Base-by-base conservation (phyloP, 2,888 invertebrate genomes). In the Ophioninae sp. region DNA sequence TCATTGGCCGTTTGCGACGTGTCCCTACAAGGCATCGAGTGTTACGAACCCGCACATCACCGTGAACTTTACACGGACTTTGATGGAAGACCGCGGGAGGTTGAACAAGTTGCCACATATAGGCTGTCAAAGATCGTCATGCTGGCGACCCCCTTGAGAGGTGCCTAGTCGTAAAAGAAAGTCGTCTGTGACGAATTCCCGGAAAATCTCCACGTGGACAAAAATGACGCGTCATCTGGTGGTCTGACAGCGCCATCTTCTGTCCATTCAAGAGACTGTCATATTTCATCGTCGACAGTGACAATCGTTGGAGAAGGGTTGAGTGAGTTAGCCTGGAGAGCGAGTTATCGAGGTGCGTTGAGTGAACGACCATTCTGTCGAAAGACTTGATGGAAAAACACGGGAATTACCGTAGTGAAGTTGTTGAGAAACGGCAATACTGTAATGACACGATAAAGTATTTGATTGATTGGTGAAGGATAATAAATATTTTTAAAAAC, bases 1-100 rank as follows among this genome's bases (percentile, higher is more conserved):
- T 86, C 85, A 86, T 30, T 61, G 83, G 83, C 81, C 80, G 68
- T 44, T 69, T 72, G 51, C 51, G 51, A 56, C 58, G 56, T 67
- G 10, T 23, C 51, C 51, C 30, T 23, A 58, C 63, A 78, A 65
- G 64, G 73, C 51, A 65, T 51, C 63, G 41, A 58, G 22, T 74
- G 13, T 20, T 39, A 65, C 8, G 39, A 65, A 22, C 51, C 67
- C 67, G 64, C 44, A 51, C n/a, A 23, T 20, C 30, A 10, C 59
- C 82, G 56, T 75, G 79, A 82, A 68, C 78, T 76, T 68, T 71
- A 67, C 37, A 17, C 56, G 58, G 71, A 37, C 67, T 74, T 67
- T 79, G 73, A 67, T 23, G 67, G 39, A 78, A 41, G 39, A 23
- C 17, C 56, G 37, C 22, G 51, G 7, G 61, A 68, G 77, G 51